These are phyloP conservation scores for Epicauta chinensis DNA, from an alignment of 1,140 invertebrate genomes.

Conservation along the genomic window DNA sequence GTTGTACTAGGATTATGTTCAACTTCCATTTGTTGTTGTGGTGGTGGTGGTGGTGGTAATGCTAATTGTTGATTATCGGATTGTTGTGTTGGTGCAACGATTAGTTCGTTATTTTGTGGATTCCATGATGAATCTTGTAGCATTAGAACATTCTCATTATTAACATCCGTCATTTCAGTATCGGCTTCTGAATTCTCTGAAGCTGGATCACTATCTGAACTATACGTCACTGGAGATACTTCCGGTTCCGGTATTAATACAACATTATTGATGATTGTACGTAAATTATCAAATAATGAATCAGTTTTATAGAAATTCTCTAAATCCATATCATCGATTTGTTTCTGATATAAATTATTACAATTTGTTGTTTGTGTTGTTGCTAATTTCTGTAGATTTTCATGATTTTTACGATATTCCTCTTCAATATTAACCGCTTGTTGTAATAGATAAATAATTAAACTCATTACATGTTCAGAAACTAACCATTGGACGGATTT, in stretches of 20 bases:
- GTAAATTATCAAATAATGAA: conserved; percentile 72
- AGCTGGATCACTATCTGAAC: conserved; percentile 57
- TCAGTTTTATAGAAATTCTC: conserved; percentile 69
- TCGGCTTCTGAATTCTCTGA: conserved; percentile 51
- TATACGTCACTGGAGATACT: conserved; percentile 48
- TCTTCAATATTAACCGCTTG: conserved; percentile 59
- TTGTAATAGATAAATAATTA: conserved; percentile 82
- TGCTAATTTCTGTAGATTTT: not conserved
- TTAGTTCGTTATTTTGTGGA: conserved; percentile 12
- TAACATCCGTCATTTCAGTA: conserved; percentile 35
- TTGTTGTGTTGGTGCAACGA: conserved; percentile 12
- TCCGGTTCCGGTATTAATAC: conserved; percentile 52
- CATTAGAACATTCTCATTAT: conserved; percentile 21
- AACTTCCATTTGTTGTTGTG: conserved; percentile 1
- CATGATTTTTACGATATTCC: conserved; percentile 1
- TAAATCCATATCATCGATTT: conserved; percentile 61
- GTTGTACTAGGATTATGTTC: not conserved
- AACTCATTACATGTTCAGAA: conserved; percentile 77
- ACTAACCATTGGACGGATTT: conserved; percentile 73
- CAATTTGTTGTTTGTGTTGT: not conserved
- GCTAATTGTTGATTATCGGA: conserved; percentile 7
- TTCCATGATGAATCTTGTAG: conserved; percentile 18
- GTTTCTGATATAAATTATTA: conserved; percentile 10
- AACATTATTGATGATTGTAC: conserved; percentile 54
- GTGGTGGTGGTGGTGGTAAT: conserved; percentile 17